These are phyloP conservation scores for Cepaea hortensis DNA, from an alignment of 2,888 invertebrate species.

Conservation along the genomic window DNA sequence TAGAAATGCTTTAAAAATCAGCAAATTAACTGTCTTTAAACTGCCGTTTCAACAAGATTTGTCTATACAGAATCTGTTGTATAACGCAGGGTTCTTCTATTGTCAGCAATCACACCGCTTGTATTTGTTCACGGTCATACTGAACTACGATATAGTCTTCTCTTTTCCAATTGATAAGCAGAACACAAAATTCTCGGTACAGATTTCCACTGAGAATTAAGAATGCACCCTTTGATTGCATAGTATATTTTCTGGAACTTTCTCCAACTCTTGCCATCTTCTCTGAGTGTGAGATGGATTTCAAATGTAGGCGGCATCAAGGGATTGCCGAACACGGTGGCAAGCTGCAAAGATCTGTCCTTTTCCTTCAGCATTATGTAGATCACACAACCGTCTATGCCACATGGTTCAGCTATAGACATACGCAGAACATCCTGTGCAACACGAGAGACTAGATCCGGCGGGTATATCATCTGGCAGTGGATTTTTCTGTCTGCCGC, in stretches of 20 bases:
- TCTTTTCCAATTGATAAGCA: slow-evolving; percentile 92
- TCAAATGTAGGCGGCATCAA: slow-evolving; percentile 93
- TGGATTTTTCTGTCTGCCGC: slow-evolving; percentile 16
- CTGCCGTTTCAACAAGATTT: background rate
- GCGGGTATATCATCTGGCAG: slow-evolving; percentile 40
- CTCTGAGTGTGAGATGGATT: slow-evolving; percentile 90
- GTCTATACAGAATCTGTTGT: background rate
- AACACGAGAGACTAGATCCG: slow-evolving; percentile 83
- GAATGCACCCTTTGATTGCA: slow-evolving; percentile 64
- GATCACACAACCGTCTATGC: slow-evolving; percentile 87
- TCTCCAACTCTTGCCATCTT: slow-evolving; percentile 90
- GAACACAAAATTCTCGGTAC: slow-evolving; percentile 84
- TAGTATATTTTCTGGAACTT: slow-evolving; percentile 88
- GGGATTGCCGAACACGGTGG: slow-evolving; percentile 89
- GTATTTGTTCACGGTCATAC: background rate
- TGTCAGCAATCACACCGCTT: background rate
- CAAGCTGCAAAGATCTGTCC: slow-evolving; percentile 81
- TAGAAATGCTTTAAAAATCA: background rate
- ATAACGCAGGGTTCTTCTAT: background rate
- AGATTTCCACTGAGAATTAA: slow-evolving; percentile 56
- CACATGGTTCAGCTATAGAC: slow-evolving; percentile 93
- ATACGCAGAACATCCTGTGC: slow-evolving; percentile 87
- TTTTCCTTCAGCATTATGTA: slow-evolving; percentile 85
- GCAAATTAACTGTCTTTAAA: no score
- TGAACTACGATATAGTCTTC: slow-evolving; percentile 86